Evolutionary conservation across 2,113 vertebrate species (phyloP).

Genomic region (Chiloscyllium plagiosum): DNA sequence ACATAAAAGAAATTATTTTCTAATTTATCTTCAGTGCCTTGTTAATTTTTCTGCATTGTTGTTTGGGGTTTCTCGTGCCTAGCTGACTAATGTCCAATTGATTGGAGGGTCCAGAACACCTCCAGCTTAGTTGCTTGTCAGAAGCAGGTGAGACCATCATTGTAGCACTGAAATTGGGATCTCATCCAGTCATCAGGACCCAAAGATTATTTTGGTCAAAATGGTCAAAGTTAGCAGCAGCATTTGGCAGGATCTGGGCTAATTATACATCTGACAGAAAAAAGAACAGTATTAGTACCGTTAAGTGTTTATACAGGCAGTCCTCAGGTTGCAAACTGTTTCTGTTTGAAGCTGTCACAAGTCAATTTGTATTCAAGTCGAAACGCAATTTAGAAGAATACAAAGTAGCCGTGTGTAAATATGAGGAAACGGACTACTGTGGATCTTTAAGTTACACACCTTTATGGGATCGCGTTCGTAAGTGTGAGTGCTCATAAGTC

Average conservation of each 20-base stretch:
- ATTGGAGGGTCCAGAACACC: neutral
- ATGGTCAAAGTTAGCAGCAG: neutral
- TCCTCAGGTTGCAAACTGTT: too few relatives aligned
- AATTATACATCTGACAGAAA: neutral
- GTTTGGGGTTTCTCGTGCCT: neutral
- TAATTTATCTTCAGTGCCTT: neutral
- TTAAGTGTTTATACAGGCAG: neutral
- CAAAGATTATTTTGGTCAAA: neutral
- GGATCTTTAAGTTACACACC: too few relatives aligned
- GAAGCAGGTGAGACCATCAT: neutral
- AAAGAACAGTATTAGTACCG: neutral
- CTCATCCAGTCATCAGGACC: neutral
- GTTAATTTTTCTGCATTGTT: neutral
- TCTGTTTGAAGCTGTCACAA: too few relatives aligned
- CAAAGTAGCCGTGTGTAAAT: too few relatives aligned
- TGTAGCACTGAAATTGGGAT: neutral
- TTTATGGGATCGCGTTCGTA: too few relatives aligned
- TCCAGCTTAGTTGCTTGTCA: neutral
- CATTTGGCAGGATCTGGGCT: neutral
- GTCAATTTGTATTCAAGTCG: too few relatives aligned
- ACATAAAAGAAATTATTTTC: too few relatives aligned
- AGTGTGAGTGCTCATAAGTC: too few relatives aligned
- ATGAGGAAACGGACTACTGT: too few relatives aligned
- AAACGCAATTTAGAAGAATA: too few relatives aligned
- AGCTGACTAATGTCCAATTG: neutral